A percentile compares a stretch with the other conserved stretches of the same genome.
phyloP scores from a whole-genome alignment of 2,797 vertebrate genomes.

The Strix occidentalis region DNA sequence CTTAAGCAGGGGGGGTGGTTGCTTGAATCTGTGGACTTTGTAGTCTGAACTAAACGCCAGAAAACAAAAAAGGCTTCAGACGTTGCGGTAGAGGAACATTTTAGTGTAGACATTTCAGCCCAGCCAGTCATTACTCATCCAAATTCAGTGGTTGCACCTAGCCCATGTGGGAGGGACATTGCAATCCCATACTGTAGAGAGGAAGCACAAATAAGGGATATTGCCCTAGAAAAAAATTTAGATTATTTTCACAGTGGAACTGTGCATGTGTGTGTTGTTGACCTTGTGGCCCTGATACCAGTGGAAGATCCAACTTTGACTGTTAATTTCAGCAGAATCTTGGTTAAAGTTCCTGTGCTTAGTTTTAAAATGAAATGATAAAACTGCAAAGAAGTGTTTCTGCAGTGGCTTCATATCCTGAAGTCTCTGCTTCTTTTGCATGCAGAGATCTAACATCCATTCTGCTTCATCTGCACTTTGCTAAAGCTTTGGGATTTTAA shows the following conservation, averaged over 20 bases:
- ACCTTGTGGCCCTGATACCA: not conserved
- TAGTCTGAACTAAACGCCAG: not conserved
- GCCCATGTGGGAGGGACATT: not conserved
- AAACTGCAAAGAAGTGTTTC: not conserved
- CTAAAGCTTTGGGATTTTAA: not conserved
- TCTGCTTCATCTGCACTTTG: not conserved
- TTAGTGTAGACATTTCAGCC: constrained; percentile 4
- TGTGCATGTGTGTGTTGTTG: not conserved
- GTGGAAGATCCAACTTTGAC: not conserved
- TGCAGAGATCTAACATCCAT: not conserved
- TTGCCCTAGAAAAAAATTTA: not conserved
- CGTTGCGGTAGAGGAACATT: not conserved
- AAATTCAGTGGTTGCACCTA: not conserved
- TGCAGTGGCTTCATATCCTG: not conserved
- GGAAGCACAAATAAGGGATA: constrained; percentile 17
- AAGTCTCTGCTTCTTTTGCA: not conserved
- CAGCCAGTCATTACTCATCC: constrained; percentile 24
- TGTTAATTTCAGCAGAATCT: not conserved
- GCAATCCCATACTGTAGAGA: not conserved
- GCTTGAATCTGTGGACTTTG: not conserved
- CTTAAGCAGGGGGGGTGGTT: not conserved
- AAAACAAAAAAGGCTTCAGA: not conserved
- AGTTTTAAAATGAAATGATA: not conserved
- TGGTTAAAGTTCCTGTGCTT: not conserved
- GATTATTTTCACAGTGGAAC: not conserved